Base-by-base conservation (phyloP, 2,888 invertebrate species). In the Dryobotodes eremita region DNA sequence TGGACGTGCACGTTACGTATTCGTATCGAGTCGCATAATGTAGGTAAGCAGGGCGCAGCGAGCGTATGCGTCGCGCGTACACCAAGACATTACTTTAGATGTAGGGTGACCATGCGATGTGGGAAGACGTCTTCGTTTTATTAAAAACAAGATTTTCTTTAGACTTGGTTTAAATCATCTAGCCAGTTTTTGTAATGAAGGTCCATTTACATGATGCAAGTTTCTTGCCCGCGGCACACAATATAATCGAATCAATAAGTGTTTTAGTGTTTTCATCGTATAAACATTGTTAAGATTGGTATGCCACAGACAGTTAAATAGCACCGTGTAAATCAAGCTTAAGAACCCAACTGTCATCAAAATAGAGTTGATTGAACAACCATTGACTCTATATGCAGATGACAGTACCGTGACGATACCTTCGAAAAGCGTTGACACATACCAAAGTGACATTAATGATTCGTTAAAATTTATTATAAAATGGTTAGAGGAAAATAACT, bases 41-140 rank as follows among this genome's bases (percentile, higher is more conserved):
- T 87, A 75, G 82, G 86, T 82, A 82, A 82, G 77, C 75, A 79
- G 77, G 70, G 68, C 83, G 88, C 87, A 86, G 53, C 75, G 75
- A 36, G 46, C 48, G 86, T 76, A 86, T 84, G 82, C 86, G 79
- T 79, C 73, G 71, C 79, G 86, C 77, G 78, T 84, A 79, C 75
- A 69, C 36, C 71, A 64, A 82, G 80, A 84, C 88, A 80, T 84
- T 88, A 82, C 78, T 82, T 77, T 77, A 79, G n/a, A 13, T 66
- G 78, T 77, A 75, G 77, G 66, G 75, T 31, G 65, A 20, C 75
- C 72, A 77, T 73, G 55, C 13, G 13, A 10, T 20, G n/a, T 70
- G 59, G 13, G 57, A 10, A 6, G 55, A 55, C 57, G 42, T 59
- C 70, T 57, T 55, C 17, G 23, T 55, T 23, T 53, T 53, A 10